phyloP scores from a whole-genome alignment of 2,888 invertebrate species.

The Agriopis marginaria region DNA sequence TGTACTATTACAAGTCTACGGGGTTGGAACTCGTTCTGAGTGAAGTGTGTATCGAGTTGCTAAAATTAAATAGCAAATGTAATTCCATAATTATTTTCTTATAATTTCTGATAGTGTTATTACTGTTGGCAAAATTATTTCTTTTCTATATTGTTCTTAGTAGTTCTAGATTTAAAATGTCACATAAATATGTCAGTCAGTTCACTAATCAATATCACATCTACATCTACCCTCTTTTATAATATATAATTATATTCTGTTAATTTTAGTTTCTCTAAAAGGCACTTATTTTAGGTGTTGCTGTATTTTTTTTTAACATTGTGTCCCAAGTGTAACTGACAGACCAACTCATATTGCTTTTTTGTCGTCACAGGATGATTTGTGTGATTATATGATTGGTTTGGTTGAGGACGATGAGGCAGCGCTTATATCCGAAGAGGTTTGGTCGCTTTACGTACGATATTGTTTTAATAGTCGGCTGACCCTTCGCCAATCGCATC shows the following conservation, averaged over 20 bases:
- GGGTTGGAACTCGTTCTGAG: slow-evolving; percentile 2
- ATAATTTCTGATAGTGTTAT: background rate
- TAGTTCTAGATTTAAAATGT: slow-evolving; percentile 22
- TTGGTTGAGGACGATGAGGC: slow-evolving; percentile 86
- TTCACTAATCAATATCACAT: slow-evolving; percentile 23
- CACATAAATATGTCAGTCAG: slow-evolving; percentile 26
- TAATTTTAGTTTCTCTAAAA: background rate
- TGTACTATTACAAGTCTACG: background rate
- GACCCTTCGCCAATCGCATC: slow-evolving; percentile 57
- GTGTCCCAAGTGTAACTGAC: slow-evolving; percentile 26
- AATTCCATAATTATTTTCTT: background rate
- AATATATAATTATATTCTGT: background rate
- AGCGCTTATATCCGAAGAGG: slow-evolving; percentile 83
- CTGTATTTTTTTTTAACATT: background rate
- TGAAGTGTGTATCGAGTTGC: slow-evolving; percentile 22
- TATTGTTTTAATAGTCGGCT: slow-evolving; percentile 56
- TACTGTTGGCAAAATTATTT: slow-evolving; percentile 7
- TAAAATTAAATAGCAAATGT: background rate
- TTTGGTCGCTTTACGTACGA: slow-evolving; percentile 64
- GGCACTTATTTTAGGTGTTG: background rate
- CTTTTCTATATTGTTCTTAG: slow-evolving; percentile 2
- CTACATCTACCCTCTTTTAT: slow-evolving; percentile 12
- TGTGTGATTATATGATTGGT: slow-evolving; percentile 87
- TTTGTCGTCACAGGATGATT: slow-evolving; percentile 84
- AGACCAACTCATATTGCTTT: slow-evolving; percentile 57